phyloP scores from a whole-genome alignment of 2,888 invertebrate genomes.

The Luffia ferchaultella region DNA sequence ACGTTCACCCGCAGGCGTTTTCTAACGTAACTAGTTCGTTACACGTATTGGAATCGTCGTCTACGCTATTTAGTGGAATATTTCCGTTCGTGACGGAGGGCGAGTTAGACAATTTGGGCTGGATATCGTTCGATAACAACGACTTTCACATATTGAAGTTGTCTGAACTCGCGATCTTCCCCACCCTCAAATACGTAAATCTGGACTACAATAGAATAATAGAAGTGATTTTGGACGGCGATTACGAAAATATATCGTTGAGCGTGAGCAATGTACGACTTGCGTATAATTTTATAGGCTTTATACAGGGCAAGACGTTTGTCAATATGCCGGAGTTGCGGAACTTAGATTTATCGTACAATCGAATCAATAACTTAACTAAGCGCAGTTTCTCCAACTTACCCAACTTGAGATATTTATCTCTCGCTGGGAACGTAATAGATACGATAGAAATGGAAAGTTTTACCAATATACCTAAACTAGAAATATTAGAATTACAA shows the following conservation, averaged over 20 bases:
- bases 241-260: conserved; percentile 73
- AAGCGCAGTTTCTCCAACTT: conserved; percentile 79
- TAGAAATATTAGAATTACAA: conserved; percentile 83
- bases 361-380: conserved; percentile 76
- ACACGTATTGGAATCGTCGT: conserved; percentile 86
- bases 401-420: conserved; percentile 80
- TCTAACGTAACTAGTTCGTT: conserved; percentile 77
- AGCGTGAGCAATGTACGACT: conserved; percentile 81
- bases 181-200: conserved; percentile 80
- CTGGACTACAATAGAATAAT: conserved; percentile 86
- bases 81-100: conserved; percentile 80
- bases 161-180: conserved; percentile 74
- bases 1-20: conserved; percentile 83
- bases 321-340: conserved; percentile 75
- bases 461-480: conserved; percentile 77
- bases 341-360: conserved; percentile 80
- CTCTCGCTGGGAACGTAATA: conserved; percentile 84
- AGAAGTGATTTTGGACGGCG: conserved; percentile 72
- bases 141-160: conserved; percentile 78
- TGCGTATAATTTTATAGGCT: conserved; percentile 81
- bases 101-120: conserved; percentile 77
- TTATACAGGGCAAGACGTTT: conserved; percentile 75
- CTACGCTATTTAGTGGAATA: conserved; percentile 81
- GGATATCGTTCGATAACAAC: conserved; percentile 89
- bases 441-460: conserved; percentile 75